Evolutionary conservation across 2,888 invertebrate species (phyloP).

Genomic region (Morpho achilles): DNA sequence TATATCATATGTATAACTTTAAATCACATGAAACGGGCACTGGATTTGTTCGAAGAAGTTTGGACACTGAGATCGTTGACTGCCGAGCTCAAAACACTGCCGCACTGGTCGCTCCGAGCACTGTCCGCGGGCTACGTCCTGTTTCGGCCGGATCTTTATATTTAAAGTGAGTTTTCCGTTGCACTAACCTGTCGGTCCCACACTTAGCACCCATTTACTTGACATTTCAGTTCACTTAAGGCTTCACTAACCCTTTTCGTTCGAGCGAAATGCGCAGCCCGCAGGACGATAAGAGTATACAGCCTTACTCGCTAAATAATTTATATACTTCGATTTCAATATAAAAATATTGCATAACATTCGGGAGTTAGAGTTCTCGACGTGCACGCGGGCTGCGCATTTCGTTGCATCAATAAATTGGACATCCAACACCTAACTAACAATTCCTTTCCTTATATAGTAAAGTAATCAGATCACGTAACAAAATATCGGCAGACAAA

Average conservation of each 20-base stretch:
- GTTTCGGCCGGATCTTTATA: neutral
- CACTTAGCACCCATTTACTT: conserved; percentile 60
- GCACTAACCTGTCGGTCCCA: conserved; percentile 43
- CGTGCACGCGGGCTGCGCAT: conserved; percentile 23
- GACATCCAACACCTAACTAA: conserved; percentile 29
- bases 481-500: conserved; percentile 1
- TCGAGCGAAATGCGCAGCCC: conserved; percentile 41
- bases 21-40: conserved; percentile 73
- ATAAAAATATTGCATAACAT: conserved; percentile 56
- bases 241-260: conserved; percentile 51
- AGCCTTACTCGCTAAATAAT: conserved; percentile 47
- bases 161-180: conserved; percentile 26
- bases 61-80: conserved; percentile 72
- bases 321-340: conserved; percentile 51
- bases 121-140: neutral
- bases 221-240: conserved; percentile 42
- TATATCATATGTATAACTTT: conserved; percentile 49
- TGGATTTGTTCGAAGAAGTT: conserved; percentile 69
- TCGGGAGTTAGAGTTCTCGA: conserved; percentile 21
- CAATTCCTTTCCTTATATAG: conserved; percentile 20
- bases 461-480: conserved; percentile 6
- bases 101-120: conserved; percentile 46
- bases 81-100: conserved; percentile 32
- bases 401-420: conserved; percentile 20
- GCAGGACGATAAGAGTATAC: conserved; percentile 13